These are phyloP conservation scores for Canis aureus DNA, from an alignment of 2,113 vertebrate species.

Conservation along the genomic window DNA sequence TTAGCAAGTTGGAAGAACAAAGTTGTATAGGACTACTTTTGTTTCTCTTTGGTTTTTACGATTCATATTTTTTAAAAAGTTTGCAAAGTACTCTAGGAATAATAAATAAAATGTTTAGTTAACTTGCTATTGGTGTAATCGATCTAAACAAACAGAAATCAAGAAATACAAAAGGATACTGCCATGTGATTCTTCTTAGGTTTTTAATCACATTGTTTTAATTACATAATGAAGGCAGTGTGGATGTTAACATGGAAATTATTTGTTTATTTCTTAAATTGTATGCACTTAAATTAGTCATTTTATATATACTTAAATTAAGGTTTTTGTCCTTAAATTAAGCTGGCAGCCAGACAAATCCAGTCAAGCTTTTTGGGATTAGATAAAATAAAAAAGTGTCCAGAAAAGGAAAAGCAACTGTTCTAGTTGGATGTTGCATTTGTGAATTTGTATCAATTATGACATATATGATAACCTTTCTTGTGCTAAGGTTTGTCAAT, in stretches of 20 bases:
- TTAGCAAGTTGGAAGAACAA: constrained; percentile 22
- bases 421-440: not conserved
- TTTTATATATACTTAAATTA: constrained; percentile 15
- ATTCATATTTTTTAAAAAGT: not conserved
- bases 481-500: not conserved
- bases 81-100: constrained; percentile 28
- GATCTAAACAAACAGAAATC: constrained; percentile 15
- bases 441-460: not conserved
- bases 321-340: constrained; percentile 35
- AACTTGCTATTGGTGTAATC: not conserved
- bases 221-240: not conserved
- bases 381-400: not conserved
- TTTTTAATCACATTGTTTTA: constrained; percentile 54
- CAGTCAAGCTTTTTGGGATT: not conserved
- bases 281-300: constrained; percentile 24
- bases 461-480: not conserved
- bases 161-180: not conserved
- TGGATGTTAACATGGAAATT: not conserved
- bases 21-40: not conserved
- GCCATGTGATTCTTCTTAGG: not conserved
- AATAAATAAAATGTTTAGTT: constrained; percentile 6
- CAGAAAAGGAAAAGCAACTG: not conserved
- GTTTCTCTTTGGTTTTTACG: not conserved
- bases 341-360: not conserved
- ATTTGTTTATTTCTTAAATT: constrained; percentile 34